These are phyloP conservation scores for Drosophila niveifrons DNA, from an alignment of 2,888 invertebrate genomes.

Conservation along the genomic window DNA sequence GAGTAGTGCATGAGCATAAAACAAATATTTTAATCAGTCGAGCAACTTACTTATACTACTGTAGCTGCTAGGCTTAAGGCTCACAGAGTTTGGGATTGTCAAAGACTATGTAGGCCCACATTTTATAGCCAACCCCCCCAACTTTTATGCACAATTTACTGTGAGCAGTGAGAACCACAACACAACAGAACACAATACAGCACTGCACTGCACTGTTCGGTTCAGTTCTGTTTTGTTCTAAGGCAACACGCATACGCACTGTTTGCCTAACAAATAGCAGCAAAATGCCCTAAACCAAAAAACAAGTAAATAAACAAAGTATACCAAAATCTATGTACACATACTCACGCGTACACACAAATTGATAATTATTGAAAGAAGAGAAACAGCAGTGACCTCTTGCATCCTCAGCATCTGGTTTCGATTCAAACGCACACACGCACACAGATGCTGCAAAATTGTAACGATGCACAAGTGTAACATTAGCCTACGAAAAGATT, in stretches of 20 bases:
- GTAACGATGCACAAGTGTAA: slow-evolving; percentile 81
- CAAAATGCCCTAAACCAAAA: slow-evolving; percentile 71
- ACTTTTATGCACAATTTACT: slow-evolving; percentile 63
- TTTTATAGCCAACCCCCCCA: slow-evolving; percentile 38
- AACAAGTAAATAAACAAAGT: slow-evolving; percentile 79
- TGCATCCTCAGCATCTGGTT: slow-evolving; percentile 19
- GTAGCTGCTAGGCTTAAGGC: slow-evolving; percentile 27
- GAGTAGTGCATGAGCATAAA: slow-evolving; percentile 21
- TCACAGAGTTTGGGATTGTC: slow-evolving; percentile 13
- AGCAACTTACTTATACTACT: slow-evolving; percentile 32
- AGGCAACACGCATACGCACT: slow-evolving; percentile 70
- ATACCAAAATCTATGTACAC: slow-evolving; percentile 51
- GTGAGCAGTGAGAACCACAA: slow-evolving; percentile 38
- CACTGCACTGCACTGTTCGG: background rate
- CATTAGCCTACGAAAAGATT: slow-evolving; percentile 79
- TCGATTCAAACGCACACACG: slow-evolving; percentile 28
- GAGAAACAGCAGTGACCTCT: slow-evolving; percentile 54
- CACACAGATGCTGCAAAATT: slow-evolving; percentile 32
- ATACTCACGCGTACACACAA: slow-evolving; percentile 52
- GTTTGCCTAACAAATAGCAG: slow-evolving; percentile 64
- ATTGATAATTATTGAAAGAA: slow-evolving; percentile 75
- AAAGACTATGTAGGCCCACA: slow-evolving; percentile 22
- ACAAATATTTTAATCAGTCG: slow-evolving; percentile 63
- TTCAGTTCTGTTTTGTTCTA: no score
- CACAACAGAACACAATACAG: slow-evolving; percentile 10